These are phyloP conservation scores for Discoglossus pictus DNA, from an alignment of 2,797 vertebrate species.

Conservation along the genomic window DNA sequence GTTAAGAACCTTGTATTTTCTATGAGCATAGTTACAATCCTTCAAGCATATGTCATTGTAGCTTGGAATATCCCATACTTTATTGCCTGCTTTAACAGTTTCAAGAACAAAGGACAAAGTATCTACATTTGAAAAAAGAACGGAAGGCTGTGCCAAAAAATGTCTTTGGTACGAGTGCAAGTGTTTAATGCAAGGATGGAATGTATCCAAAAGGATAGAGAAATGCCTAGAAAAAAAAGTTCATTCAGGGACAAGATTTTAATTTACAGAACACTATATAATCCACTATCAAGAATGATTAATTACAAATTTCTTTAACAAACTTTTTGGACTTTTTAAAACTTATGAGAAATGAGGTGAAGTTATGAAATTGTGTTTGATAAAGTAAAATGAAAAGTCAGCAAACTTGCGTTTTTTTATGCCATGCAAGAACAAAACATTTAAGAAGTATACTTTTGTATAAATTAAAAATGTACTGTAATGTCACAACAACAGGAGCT, in stretches of 20 bases:
- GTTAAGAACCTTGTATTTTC: too few relatives aligned
- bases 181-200: slow-evolving; percentile 43
- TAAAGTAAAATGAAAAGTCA: neutral
- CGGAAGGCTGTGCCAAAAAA: slow-evolving; percentile 19
- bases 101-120: slow-evolving; percentile 4
- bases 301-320: slow-evolving; percentile 18
- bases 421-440: too few relatives aligned
- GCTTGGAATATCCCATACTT: too few relatives aligned
- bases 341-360: slow-evolving; percentile 5
- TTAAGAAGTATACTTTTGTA: too few relatives aligned
- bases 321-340: slow-evolving; percentile 27
- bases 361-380: neutral
- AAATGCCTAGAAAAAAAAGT: slow-evolving; percentile 31
- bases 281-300: slow-evolving; percentile 32
- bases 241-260: slow-evolving; percentile 25
- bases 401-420: too few relatives aligned
- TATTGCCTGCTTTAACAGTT: neutral
- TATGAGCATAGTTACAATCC: too few relatives aligned
- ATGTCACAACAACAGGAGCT: too few relatives aligned
- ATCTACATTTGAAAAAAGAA: slow-evolving; percentile 11
- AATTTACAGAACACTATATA: slow-evolving; percentile 33
- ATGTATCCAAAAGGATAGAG: slow-evolving; percentile 28
- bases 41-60: too few relatives aligned
- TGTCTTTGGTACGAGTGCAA: slow-evolving; percentile 24
- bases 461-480: too few relatives aligned